phyloP scores from a whole-genome alignment of 1,140 invertebrate genomes.

The Eueides isabella region DNA sequence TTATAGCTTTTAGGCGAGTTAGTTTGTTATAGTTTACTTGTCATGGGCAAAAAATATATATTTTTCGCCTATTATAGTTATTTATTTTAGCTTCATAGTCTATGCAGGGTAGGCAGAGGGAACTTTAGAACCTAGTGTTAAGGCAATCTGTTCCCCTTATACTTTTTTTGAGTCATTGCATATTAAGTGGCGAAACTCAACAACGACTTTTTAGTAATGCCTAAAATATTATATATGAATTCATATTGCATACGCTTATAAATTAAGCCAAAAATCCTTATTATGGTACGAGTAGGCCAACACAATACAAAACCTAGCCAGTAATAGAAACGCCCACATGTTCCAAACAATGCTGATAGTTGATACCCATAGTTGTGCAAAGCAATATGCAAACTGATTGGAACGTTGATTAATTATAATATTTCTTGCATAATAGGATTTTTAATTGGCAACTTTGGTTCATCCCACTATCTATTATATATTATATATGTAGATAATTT shows the following conservation, averaged over 20 bases:
- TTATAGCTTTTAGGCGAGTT: not conserved
- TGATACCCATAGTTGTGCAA: slow-evolving; percentile 24
- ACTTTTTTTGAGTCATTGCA: too few species aligned
- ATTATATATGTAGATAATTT: too few species aligned
- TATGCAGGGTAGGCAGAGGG: too few species aligned
- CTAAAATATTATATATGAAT: not conserved
- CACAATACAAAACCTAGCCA: slow-evolving; percentile 17
- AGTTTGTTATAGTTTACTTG: not conserved
- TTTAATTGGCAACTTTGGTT: not conserved
- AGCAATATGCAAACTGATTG: slow-evolving; percentile 19
- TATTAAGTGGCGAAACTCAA: too few species aligned
- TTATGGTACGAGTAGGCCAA: slow-evolving; percentile 2
- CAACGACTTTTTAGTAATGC: too few species aligned
- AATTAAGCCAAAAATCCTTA: not conserved
- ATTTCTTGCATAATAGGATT: slow-evolving; percentile 2
- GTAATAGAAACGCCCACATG: slow-evolving; percentile 27
- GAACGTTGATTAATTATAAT: slow-evolving; percentile 28
- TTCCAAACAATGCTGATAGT: slow-evolving; percentile 25
- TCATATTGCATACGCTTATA: not conserved
- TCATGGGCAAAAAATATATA: too few species aligned
- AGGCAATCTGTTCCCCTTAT: too few species aligned
- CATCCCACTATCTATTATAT: too few species aligned
- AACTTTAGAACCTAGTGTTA: too few species aligned
- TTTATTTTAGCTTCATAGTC: too few species aligned
- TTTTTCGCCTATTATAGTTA: too few species aligned